Evolutionary conservation across 2,888 invertebrate genomes (phyloP).

Genomic region (Catocala nupta): DNA sequence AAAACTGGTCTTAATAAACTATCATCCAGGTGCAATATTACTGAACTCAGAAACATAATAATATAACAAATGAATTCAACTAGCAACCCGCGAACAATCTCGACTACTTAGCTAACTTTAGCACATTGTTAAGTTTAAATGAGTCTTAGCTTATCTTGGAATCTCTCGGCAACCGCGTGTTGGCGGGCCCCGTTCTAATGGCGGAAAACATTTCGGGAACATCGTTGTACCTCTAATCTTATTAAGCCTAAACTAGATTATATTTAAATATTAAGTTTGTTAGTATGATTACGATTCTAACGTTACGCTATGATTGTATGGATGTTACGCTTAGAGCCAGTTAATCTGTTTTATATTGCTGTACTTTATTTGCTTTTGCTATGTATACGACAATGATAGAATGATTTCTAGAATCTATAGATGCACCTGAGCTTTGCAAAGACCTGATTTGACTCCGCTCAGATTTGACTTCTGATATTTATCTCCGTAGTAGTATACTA

Average conservation of each 20-base stretch:
- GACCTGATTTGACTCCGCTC: too few relatives aligned
- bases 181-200: slow-evolving; percentile 27
- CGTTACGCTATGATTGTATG: too few relatives aligned
- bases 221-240: slow-evolving; percentile 23
- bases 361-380: too few relatives aligned
- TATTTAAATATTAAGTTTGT: too few relatives aligned
- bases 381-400: too few relatives aligned
- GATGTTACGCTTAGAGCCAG: too few relatives aligned
- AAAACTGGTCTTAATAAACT: background rate
- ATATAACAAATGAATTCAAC: slow-evolving; percentile 56
- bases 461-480: too few relatives aligned
- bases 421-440: too few relatives aligned
- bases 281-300: too few relatives aligned
- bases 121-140: slow-evolving; percentile 53
- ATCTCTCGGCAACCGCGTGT: slow-evolving; percentile 45
- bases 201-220: slow-evolving; percentile 35
- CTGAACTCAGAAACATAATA: slow-evolving; percentile 34
- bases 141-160: slow-evolving; percentile 51
- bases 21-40: slow-evolving; percentile 31
- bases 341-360: too few relatives aligned
- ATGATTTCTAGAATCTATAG: too few relatives aligned
- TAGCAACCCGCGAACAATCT: slow-evolving; percentile 57
- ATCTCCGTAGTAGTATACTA: too few relatives aligned
- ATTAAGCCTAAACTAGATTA: background rate
- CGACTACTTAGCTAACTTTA: slow-evolving; percentile 50